Conservation (phyloP, 2,113 vertebrate genomes). For the Phasianus colchicus region DNA sequence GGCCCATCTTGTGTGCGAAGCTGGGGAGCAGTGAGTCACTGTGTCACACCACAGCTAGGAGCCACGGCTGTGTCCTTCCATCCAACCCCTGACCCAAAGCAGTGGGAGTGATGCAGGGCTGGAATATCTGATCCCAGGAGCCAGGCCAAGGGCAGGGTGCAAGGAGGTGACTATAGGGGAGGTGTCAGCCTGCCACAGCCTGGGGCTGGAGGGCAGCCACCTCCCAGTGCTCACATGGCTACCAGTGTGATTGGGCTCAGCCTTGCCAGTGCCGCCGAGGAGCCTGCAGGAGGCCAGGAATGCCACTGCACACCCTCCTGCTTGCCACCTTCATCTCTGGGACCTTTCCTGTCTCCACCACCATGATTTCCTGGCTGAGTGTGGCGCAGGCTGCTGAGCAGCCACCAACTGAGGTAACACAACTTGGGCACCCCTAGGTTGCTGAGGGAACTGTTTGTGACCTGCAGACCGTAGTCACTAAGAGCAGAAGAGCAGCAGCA, state of each 20-base stretch:
- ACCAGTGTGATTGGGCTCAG: not conserved
- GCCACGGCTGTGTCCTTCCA: not conserved
- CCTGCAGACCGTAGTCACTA: not conserved
- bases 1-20: not conserved
- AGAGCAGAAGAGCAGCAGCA: not conserved
- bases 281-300: not conserved
- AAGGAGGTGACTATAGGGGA: constrained; percentile 54
- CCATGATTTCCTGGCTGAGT: not conserved
- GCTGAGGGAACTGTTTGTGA: not conserved
- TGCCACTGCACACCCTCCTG: not conserved
- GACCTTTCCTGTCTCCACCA: not conserved
- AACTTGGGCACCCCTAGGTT: not conserved
- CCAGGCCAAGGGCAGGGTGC: constrained; percentile 7
- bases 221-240: not conserved
- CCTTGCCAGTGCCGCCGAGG: not conserved
- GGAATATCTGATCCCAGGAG: constrained; percentile 35
- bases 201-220: not conserved
- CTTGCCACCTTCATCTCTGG: not conserved
- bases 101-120: constrained; percentile 15
- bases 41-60: not conserved
- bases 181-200: constrained; percentile 35
- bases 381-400: not conserved
- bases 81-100: constrained; percentile 11
- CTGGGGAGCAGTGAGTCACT: not conserved
- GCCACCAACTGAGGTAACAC: not conserved